Percentiles rank a stretch among this genome's conserved stretches.
Conservation (phyloP, 2,797 vertebrate genomes). For the Paguma larvata region DNA sequence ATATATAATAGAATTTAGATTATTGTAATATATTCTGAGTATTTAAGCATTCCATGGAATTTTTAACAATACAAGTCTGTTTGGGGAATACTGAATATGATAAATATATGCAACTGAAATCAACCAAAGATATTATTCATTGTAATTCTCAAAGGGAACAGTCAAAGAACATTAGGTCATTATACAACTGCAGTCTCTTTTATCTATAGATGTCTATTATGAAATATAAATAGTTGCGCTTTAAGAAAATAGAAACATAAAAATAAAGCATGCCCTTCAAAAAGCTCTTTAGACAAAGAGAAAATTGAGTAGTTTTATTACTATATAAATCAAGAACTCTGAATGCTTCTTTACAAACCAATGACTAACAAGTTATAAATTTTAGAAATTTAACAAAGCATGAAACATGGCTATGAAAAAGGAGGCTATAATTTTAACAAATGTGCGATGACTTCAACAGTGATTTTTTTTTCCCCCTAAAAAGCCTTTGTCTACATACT, state of each 20-base stretch:
- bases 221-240: background rate
- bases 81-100: conserved; percentile 32
- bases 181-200: background rate
- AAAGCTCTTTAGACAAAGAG: background rate
- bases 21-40: background rate
- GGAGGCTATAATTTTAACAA: conserved; percentile 43
- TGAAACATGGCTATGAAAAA: conserved; percentile 36
- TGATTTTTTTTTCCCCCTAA: background rate
- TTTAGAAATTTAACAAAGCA: conserved; percentile 48
- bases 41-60: background rate
- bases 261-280: conserved; percentile 29
- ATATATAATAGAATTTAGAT: conserved; percentile 2
- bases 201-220: conserved; percentile 5
- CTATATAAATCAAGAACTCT: conserved; percentile 16
- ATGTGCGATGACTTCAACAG: background rate
- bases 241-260: conserved; percentile 53
- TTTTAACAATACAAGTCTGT: background rate
- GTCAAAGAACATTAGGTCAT: conserved; percentile 47
- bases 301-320: conserved; percentile 42
- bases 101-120: conserved; percentile 32
- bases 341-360: conserved; percentile 38
- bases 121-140: background rate
- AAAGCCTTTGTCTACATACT: background rate
- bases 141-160: conserved; percentile 32
- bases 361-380: conserved; percentile 39